Base-by-base conservation (phyloP, 53 echinoderm and acorn worm species). In the Antedon mediterranea region DNA sequence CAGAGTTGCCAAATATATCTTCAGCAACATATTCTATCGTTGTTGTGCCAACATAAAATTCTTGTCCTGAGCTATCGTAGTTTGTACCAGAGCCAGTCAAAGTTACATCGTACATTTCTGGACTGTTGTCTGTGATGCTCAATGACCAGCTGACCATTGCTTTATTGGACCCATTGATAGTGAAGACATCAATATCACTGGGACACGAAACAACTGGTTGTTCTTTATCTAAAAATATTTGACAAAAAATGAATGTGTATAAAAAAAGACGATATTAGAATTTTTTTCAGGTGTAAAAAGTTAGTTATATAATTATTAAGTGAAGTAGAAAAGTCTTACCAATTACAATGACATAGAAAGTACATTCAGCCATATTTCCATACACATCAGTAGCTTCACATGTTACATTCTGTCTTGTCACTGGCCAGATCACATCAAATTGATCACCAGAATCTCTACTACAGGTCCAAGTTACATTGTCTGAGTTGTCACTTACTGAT, bases 401-500 rank as follows among this genome's bases (percentile, higher is more conserved):
- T 3, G 28, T 32, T 32, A 81, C 81, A 0, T 74, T 74, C 28
- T 43, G 74, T 13, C 75, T 6, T 41, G 32, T 43, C 5, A 41
- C 13, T 41, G 41, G 41, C 41, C 41, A 41, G 41, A 41, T 41
- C n/a, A 81, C 44, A 30, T 23, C 30, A 81, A 81, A 81, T 0
- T 32, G 27, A 34, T 30, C 1, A 11, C 81, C 81, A 3, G 81
- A 42, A 32, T 81, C 43, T 14, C 15, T 14, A 18, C 43, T 34
- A 75, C 81, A 81, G 43, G 30, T 43, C 26, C 74, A 32, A 27
- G 4, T 30, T n/a, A 81, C 81, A 29, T 0, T 0, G 13, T 75
- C 75, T 9, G 75, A 81, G 43, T 81, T 81, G 75, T 81, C 81
- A 28, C 27, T 44, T 3, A 42, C 31, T n/a, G 81, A 74, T 23